Conservation (phyloP, 2,888 invertebrate species). For the Tineola bisselliella region DNA sequence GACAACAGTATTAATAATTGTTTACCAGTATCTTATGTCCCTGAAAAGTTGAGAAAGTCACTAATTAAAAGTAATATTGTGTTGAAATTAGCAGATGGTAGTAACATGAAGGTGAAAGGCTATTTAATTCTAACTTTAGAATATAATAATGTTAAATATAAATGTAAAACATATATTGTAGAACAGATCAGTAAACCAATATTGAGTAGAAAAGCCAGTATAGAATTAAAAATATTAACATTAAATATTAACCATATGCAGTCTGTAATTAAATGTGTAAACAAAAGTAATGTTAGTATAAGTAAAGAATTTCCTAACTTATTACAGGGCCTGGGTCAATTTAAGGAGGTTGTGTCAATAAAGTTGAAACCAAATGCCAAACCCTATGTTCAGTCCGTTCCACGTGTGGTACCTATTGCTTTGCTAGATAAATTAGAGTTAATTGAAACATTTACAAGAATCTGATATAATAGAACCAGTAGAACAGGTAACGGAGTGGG, state of each 20-base stretch:
- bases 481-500: constrained; percentile 11
- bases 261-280: too few species aligned
- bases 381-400: constrained; percentile 9
- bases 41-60: too few species aligned
- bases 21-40: too few species aligned
- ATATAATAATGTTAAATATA: too few species aligned
- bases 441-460: not conserved
- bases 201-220: constrained; percentile 3
- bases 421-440: not conserved
- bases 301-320: constrained; percentile 1
- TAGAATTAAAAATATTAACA: not conserved
- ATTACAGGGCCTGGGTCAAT: not conserved
- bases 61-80: too few species aligned
- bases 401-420: not conserved
- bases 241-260: not conserved
- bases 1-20: too few species aligned
- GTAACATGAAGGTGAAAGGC: too few species aligned
- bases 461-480: constrained; percentile 4
- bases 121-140: too few species aligned
- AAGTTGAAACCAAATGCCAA: constrained; percentile 6
- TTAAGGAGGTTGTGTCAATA: not conserved
- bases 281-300: not conserved
- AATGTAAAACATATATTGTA: too few species aligned
- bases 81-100: too few species aligned
- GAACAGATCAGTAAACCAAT: too few species aligned